Conservation (phyloP, 2,113 vertebrate species). For the Crotalus tigris region DNA sequence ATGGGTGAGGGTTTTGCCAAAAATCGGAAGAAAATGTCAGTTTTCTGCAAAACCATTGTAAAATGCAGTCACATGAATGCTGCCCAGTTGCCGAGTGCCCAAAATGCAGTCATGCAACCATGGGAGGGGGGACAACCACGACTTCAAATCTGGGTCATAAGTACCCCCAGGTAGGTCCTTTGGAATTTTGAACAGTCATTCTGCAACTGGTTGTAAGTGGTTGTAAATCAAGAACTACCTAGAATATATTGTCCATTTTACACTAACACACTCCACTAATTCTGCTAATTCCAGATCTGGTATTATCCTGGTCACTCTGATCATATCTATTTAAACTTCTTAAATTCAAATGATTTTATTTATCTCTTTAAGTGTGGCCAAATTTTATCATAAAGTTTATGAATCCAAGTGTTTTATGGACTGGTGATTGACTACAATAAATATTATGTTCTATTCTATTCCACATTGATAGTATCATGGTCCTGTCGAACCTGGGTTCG, state of each 20-base stretch:
- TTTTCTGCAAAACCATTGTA: neutral
- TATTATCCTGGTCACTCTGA: neutral
- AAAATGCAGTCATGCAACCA: neutral
- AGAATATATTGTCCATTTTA: neutral
- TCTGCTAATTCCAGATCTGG: neutral
- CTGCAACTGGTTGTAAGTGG: neutral
- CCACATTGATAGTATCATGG: neutral
- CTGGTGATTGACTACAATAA: neutral
- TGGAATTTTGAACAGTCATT: neutral
- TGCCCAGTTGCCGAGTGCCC: neutral
- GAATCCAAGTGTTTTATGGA: neutral
- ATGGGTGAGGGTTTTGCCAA: neutral
- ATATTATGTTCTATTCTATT: neutral
- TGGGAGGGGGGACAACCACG: too few relatives aligned
- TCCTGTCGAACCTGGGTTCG: neutral
- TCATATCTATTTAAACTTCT: neutral
- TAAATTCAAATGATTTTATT: neutral
- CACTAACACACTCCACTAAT: neutral
- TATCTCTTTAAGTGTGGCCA: neutral
- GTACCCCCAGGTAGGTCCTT: neutral
- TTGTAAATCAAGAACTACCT: neutral
- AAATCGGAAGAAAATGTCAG: neutral
- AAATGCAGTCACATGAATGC: neutral
- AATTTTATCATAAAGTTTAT: neutral
- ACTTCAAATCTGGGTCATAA: neutral